These are phyloP conservation scores for Coenobita brevimanus DNA, from an alignment of 1,140 invertebrate genomes.

Conservation along the genomic window DNA sequence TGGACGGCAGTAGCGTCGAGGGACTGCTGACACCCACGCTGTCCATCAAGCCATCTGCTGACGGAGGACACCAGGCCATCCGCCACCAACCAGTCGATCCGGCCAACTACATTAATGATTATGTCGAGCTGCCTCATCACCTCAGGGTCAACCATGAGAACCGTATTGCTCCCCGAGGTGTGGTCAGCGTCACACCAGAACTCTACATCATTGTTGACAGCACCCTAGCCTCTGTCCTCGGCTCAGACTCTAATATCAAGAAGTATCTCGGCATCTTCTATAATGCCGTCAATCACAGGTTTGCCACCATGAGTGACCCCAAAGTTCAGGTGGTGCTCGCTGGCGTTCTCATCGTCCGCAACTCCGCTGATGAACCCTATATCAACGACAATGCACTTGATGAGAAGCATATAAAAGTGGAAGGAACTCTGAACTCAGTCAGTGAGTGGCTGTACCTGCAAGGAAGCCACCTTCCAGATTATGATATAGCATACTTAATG, in stretches of 20 bases:
- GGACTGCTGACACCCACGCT: slow-evolving; percentile 31
- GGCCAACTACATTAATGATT: not conserved
- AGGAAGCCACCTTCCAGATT: slow-evolving; percentile 16
- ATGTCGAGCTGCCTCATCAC: slow-evolving; percentile 27
- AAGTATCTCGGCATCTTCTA: slow-evolving; percentile 68
- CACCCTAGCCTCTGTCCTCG: slow-evolving; percentile 46
- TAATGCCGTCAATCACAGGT: slow-evolving; percentile 68
- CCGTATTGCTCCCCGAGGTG: not conserved
- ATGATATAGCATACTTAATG: slow-evolving; percentile 64
- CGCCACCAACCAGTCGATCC: not conserved
- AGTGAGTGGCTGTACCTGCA: slow-evolving; percentile 62
- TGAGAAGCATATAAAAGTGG: slow-evolving; percentile 18
- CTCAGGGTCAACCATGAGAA: not conserved
- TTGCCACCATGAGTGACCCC: slow-evolving; percentile 62
- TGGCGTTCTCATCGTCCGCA: slow-evolving; percentile 57
- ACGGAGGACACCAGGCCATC: slow-evolving; percentile 34
- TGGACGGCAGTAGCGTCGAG: slow-evolving; percentile 20
- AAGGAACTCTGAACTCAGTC: slow-evolving; percentile 48
- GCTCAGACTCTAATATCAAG: slow-evolving; percentile 43
- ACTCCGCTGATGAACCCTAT: slow-evolving; percentile 50
- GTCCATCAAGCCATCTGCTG: not conserved
- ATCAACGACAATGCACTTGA: slow-evolving; percentile 54
- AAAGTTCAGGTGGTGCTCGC: slow-evolving; percentile 58
- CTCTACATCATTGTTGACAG: slow-evolving; percentile 69
- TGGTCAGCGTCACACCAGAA: slow-evolving; percentile 46